phyloP scores from a whole-genome alignment of 2,113 vertebrate species.

The Tyto alba region DNA sequence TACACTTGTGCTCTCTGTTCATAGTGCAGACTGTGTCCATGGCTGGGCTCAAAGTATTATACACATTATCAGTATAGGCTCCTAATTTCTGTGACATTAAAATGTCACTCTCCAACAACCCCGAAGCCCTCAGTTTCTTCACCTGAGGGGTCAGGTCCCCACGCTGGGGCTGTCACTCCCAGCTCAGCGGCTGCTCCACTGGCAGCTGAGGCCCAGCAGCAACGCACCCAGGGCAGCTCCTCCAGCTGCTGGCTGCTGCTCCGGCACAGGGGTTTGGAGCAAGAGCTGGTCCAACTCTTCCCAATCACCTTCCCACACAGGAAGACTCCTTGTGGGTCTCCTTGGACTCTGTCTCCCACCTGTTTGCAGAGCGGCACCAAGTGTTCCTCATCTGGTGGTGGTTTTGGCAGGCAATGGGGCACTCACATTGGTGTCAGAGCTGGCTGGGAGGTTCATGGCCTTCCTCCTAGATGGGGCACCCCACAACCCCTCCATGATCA shows the following conservation, averaged over 20 bases:
- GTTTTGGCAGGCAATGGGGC: fast-evolving
- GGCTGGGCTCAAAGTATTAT: neutral
- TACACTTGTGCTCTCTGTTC: neutral
- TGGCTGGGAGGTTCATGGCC: neutral
- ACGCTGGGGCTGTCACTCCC: fast-evolving
- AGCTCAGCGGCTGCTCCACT: neutral
- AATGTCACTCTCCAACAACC: neutral
- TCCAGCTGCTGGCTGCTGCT: neutral
- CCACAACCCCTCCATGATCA: fast-evolving
- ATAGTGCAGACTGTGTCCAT: neutral
- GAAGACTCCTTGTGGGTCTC: neutral
- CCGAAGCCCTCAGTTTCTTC: neutral
- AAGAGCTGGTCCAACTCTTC: fast-evolving
- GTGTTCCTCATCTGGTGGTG: fast-evolving
- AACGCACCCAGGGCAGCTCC: neutral
- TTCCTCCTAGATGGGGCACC: neutral
- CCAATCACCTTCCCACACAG: neutral
- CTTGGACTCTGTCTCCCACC: neutral
- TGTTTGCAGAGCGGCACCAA: neutral
- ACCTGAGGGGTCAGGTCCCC: fast-evolving
- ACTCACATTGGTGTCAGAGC: neutral
- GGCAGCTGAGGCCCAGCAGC: neutral
- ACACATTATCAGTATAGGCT: neutral
- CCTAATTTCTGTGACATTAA: neutral
- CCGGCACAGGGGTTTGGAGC: neutral